Evolutionary conservation across 2,113 vertebrate genomes (phyloP).

Genomic region (Lathamus discolor): DNA sequence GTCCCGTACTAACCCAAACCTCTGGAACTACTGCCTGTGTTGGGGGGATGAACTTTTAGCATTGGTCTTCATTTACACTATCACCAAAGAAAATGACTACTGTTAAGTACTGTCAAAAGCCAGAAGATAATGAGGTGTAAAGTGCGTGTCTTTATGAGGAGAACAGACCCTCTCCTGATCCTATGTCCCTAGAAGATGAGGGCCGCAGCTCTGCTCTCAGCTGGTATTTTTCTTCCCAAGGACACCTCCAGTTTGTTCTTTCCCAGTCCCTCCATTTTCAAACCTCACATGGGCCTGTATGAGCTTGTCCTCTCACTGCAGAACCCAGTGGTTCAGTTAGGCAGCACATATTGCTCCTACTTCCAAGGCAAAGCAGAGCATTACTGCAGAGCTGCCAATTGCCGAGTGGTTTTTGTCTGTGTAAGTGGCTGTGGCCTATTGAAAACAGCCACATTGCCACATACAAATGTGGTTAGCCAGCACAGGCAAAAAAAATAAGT

Average conservation of each 20-base stretch:
- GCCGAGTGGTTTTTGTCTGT: rapidly evolving
- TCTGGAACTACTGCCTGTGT: slow-evolving; percentile 75
- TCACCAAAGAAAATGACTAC: slow-evolving; percentile 73
- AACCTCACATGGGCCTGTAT: rapidly evolving
- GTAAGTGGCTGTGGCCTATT: not conserved
- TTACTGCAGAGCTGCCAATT: rapidly evolving
- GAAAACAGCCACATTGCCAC: not conserved
- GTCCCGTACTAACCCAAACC: slow-evolving; percentile 66
- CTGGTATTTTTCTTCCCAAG: not conserved
- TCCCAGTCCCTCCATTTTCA: not conserved
- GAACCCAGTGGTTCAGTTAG: not conserved
- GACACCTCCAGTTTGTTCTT: not conserved
- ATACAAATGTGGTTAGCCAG: not conserved
- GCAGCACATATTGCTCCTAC: not conserved
- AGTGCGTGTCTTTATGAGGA: not conserved
- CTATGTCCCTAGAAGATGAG: rapidly evolving
- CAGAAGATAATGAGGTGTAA: not conserved
- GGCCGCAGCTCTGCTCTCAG: not conserved
- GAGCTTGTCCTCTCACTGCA: not conserved
- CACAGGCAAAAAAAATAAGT: not conserved
- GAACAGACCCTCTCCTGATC: rapidly evolving
- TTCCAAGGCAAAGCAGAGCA: rapidly evolving
- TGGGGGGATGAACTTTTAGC: slow-evolving; percentile 72
- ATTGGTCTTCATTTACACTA: slow-evolving; percentile 71
- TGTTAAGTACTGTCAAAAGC: slow-evolving; percentile 38